Base-by-base conservation (phyloP, 1,140 invertebrate species). In the Zaprionus camerounensis region DNA sequence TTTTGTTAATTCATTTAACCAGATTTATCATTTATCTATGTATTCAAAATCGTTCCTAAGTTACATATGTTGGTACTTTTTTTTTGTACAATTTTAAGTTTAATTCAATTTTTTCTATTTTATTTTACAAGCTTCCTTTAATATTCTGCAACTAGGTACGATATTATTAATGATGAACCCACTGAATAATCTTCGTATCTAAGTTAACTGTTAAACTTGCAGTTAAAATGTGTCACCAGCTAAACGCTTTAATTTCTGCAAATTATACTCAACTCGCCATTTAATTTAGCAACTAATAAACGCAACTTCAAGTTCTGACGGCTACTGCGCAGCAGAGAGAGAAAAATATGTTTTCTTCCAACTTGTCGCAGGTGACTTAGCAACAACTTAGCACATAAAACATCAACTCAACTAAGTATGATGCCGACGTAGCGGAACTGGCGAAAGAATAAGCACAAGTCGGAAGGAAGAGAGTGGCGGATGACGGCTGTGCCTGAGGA, bases 321-420 rank as follows among this genome's bases (percentile, higher is more conserved):
- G 31, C 28, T 12, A 38, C 5, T 6, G 15, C 3, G 15, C 17
- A 17, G 12, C 24, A 56, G 26, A 38, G 13, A 65, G 38, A 24
- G 56, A 24, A 63, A 57, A 75, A 75, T 70, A 64, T 75, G 65
- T 64, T 75, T 70, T 70, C 66, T 66, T 69, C 67, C 59, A 71
- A 78, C 76, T 67, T 75, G 76, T 76, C 76, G 76, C 76, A 78
- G 76, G 76, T 78, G 76, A 78, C 72, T 78, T 76, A 76, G 61
- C 76, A 78, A 78, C 76, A 71, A 78, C 72, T 78, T 76, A 78
- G 62, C 67, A 78, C 76, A 74, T 78, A 78, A 78, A 78, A 74
- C 64, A 78, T 74, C 76, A 78, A 74, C 58, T 74, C 76, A 65
- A 75, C 76, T 69, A 9, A 46, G 41, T 17, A 69, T 70, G 71